These are phyloP conservation scores for Meloe dianella DNA, from an alignment of 2,888 invertebrate species.

Conservation along the genomic window DNA sequence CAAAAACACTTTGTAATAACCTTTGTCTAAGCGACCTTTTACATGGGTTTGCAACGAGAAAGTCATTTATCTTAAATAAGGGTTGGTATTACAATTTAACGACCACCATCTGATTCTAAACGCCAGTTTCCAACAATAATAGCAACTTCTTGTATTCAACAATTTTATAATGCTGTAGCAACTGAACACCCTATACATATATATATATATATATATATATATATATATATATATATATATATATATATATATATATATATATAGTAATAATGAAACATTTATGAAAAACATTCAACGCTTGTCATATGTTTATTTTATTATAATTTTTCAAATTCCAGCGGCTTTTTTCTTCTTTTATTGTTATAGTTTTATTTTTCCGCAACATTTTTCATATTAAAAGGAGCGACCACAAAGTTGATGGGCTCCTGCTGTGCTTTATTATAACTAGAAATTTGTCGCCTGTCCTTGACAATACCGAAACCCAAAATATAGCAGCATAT, in stretches of 20 bases:
- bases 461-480: constrained; percentile 18
- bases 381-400: constrained; percentile 25
- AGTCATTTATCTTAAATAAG: constrained; percentile 59
- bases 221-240: too few relatives aligned
- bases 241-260: too few relatives aligned
- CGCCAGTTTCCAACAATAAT: constrained; percentile 40
- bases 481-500: neutral
- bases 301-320: neutral
- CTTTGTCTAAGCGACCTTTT: constrained; percentile 58
- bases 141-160: constrained; percentile 5
- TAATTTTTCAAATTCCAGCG: neutral
- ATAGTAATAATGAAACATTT: neutral
- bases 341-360: constrained; percentile 3
- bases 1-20: constrained; percentile 59
- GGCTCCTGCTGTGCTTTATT: constrained; percentile 26
- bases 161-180: constrained; percentile 17
- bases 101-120: constrained; percentile 50
- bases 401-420: constrained; percentile 20
- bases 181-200: constrained; percentile 19
- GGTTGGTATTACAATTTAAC: constrained; percentile 56
- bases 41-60: constrained; percentile 58
- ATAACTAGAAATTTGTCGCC: constrained; percentile 29
- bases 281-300: neutral
- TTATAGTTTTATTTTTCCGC: constrained; percentile 26
- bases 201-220: constrained; percentile 8